phyloP scores from a whole-genome alignment of 2,888 invertebrate genomes.

The Lacanobia oleracea region DNA sequence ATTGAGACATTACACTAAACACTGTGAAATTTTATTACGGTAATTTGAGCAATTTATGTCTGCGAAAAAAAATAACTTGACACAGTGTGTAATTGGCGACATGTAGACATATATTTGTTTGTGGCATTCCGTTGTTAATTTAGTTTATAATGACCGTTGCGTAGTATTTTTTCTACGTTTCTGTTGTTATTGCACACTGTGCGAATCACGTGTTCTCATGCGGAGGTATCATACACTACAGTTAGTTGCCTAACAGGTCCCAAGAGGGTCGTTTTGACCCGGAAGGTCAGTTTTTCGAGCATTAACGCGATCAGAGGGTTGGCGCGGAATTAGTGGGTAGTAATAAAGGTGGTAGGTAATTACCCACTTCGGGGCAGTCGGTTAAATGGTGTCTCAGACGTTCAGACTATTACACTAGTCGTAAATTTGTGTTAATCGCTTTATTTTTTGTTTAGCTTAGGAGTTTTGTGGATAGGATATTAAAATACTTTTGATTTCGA shows the following conservation, averaged over 20 bases:
- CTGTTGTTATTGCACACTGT: conserved; percentile 44
- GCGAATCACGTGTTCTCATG: conserved; percentile 74
- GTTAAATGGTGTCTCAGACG: conserved; percentile 72
- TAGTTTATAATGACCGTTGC: conserved; percentile 27
- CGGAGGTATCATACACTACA: conserved; percentile 71
- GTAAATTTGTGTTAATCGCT: conserved; percentile 63
- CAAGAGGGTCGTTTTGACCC: conserved; percentile 81
- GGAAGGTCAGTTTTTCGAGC: conserved; percentile 89
- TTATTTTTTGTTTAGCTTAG: conserved; percentile 53
- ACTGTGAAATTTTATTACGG: conserved; percentile 64
- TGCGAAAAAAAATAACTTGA: conserved; percentile 46
- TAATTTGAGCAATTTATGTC: conserved; percentile 56
- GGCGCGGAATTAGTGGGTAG: conserved; percentile 81
- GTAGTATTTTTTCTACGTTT: conserved; percentile 34
- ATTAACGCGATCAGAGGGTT: conserved; percentile 87
- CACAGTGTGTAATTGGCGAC: conserved; percentile 46
- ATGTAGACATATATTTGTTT: conserved; percentile 40
- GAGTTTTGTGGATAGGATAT: conserved; percentile 7
- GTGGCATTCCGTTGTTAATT: conserved; percentile 48
- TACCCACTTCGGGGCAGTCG: conserved; percentile 84
- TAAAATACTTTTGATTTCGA: too few relatives aligned
- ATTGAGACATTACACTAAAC: conserved; percentile 66
- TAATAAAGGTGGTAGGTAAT: conserved; percentile 86
- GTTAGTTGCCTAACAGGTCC: conserved; percentile 83
- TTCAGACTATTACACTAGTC: conserved; percentile 60